A percentile compares a stretch with the other conserved stretches of the same genome.
Conservation (phyloP, 35 echinoderm and acorn worm genomes). For the Anneissia japonica region DNA sequence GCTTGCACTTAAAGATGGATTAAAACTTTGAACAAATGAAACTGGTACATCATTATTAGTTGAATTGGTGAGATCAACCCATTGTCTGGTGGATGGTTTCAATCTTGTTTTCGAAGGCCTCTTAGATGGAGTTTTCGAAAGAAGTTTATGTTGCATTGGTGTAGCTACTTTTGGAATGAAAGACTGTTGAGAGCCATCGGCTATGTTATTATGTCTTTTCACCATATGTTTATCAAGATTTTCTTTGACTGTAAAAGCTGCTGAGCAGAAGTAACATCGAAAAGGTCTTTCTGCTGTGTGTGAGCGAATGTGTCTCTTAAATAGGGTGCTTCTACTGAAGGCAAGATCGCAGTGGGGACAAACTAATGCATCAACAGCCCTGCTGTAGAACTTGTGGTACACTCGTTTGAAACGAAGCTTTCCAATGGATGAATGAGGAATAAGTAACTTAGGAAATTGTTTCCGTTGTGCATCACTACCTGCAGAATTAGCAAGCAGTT, state of each 20-base stretch:
- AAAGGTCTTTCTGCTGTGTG: slow-evolving; percentile 82
- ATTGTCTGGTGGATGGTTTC: not conserved
- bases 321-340: slow-evolving; percentile 62
- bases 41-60: not conserved
- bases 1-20: not conserved
- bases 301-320: slow-evolving; percentile 79
- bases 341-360: slow-evolving; percentile 71
- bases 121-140: not conserved
- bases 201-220: slow-evolving; percentile 44
- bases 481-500: not conserved
- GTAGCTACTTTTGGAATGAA: slow-evolving; percentile 75
- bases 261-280: slow-evolving; percentile 73
- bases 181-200: slow-evolving; percentile 29
- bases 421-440: not conserved
- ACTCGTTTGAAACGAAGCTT: slow-evolving; percentile 56
- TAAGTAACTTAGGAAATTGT: not conserved
- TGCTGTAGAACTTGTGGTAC: slow-evolving; percentile 82
- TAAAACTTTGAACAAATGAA: not conserved
- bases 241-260: slow-evolving; percentile 75
- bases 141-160: slow-evolving; percentile 83
- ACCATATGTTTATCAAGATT: slow-evolving; percentile 89
- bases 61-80: not conserved
- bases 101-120: not conserved
- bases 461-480: too few species aligned
- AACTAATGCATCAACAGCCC: slow-evolving; percentile 52